Evolutionary conservation across 2,113 vertebrate genomes (phyloP), one percentile per base, ranked within the genome.

Genomic region (Coryphaenoides rupestris): DNA sequence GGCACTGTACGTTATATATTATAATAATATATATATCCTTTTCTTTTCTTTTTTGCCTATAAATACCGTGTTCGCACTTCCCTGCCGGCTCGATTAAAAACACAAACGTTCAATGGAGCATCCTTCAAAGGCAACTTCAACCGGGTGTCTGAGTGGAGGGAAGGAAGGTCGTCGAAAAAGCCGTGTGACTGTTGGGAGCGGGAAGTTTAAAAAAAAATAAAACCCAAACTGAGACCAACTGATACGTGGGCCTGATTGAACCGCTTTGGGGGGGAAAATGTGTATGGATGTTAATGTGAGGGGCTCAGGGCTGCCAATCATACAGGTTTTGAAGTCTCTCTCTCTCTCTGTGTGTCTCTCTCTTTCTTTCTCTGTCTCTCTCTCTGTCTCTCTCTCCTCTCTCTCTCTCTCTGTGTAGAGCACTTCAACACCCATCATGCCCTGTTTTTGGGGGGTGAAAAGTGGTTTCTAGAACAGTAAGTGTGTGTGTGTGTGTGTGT

Each of bases 371-470:
- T 52, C 73, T 72, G 63, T 40, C 33, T 40, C 33, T 40, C 33
- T 40, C 33, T 33, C 28, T 12, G 33, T 40, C 13, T 5, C 0
- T n/a, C n/a, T n/a, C n/a, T n/a, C n/a, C n/a, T 52, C 73, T 72
- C 65, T 40, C 33, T 40, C 33, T 40, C 33, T 40, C 33, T 33
- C 28, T 12, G 33, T 40, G 9, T 5, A 0, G 12, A 76, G 74
- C 79, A 74, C 82, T 77, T 62, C 80, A 84, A 68, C 52, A 76
- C 86, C 86, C 81, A 85, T 86, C 85, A 85, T 83, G 85, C 82
- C 81, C 83, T 69, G 72, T 33, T 33, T 33, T 33, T 33, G 6
- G 6, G 28, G 58, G 53, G 55, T 59, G 60, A 76, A 74, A 74
- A 61, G 24, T 64, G 33, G 3, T 57, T 26, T 50, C 47, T 50